These are phyloP conservation scores for Drosophila neonasuta DNA, from an alignment of 2,888 invertebrate species.

Conservation along the genomic window DNA sequence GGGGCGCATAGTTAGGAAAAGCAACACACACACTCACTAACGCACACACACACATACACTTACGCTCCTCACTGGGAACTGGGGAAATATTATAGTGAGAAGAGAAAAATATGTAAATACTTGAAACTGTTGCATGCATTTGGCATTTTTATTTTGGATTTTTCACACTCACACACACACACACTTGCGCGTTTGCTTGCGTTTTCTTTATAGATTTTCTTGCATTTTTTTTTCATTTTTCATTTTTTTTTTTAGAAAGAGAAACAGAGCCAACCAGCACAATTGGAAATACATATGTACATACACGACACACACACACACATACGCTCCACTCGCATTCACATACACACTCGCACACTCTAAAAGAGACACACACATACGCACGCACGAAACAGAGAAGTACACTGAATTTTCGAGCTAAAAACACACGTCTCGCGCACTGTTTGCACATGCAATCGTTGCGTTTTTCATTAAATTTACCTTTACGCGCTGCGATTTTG, in stretches of 20 bases:
- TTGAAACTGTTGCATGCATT: conserved; percentile 49
- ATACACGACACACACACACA: conserved; percentile 48
- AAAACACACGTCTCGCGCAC: conserved; percentile 59
- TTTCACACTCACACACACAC: conserved; percentile 48
- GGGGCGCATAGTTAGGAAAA: conserved; percentile 52
- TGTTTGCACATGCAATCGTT: conserved; percentile 41
- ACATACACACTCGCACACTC: conserved; percentile 40
- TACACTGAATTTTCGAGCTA: conserved; percentile 59
- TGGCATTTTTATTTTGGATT: conserved; percentile 62
- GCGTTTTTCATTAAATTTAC: conserved; percentile 51
- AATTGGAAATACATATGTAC: conserved; percentile 69
- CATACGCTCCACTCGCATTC: conserved; percentile 20
- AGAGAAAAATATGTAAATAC: conserved; percentile 61
- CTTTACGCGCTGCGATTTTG: conserved; percentile 57
- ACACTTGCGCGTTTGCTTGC: conserved; percentile 48
- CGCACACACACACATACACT: conserved; percentile 24
- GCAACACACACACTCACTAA: conserved; percentile 47
- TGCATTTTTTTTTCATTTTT: conserved; percentile 16
- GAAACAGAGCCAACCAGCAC: conserved; percentile 63
- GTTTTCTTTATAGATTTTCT: conserved; percentile 50
- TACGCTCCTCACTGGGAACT: conserved; percentile 29
- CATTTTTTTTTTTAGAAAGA: conserved; percentile 51
- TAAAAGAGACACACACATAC: conserved; percentile 34
- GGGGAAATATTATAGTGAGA: conserved; percentile 42
- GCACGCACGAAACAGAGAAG: conserved; percentile 43